phyloP scores from a whole-genome alignment of 2,113 vertebrate species.

The Lepus europaeus region DNA sequence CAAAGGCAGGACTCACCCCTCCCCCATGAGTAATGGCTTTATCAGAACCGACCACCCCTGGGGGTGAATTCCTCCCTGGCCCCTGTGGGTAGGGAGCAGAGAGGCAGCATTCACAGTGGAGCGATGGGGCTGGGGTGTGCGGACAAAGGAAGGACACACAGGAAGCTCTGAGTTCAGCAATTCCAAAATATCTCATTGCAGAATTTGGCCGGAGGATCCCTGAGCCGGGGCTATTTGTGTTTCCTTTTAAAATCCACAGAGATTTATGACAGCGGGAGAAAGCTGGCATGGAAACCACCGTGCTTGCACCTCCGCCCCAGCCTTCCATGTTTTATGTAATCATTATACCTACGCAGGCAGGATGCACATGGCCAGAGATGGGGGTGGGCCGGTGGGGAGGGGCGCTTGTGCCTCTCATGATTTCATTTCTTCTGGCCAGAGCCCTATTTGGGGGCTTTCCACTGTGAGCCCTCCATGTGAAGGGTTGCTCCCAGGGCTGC shows the following conservation, averaged over 20 bases:
- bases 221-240: background rate
- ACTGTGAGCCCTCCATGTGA: rapidly evolving
- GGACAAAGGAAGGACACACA: background rate
- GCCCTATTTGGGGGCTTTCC: background rate
- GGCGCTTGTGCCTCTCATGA: background rate
- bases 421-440: background rate
- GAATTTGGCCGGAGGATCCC: background rate
- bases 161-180: background rate
- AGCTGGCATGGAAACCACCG: background rate
- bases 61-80: slow-evolving; percentile 21
- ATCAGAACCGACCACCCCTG: background rate
- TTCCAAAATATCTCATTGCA: slow-evolving; percentile 14
- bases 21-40: background rate
- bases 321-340: background rate
- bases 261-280: background rate
- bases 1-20: too few species aligned
- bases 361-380: too few species aligned
- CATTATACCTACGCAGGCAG: background rate
- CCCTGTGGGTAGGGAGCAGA: background rate
- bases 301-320: background rate
- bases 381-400: background rate
- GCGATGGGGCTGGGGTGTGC: too few species aligned
- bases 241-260: slow-evolving; percentile 1
- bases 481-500: background rate
- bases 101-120: background rate